phyloP scores from a whole-genome alignment of 1,140 invertebrate genomes.

The Platyura marginata region DNA sequence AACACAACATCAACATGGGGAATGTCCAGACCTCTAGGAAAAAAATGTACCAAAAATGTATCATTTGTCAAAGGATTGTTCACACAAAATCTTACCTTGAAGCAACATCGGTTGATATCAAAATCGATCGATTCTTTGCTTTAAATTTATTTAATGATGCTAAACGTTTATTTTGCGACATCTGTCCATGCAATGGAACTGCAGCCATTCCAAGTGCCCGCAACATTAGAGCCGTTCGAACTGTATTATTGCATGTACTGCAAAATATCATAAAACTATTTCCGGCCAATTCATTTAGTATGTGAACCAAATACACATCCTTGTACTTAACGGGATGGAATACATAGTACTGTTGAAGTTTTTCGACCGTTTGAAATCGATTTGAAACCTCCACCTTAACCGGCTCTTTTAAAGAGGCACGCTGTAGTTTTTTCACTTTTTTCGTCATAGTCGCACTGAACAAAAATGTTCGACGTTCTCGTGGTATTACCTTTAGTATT shows the following conservation, averaged over 20 bases:
- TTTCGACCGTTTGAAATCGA: constrained; percentile 96
- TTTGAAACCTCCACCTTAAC: constrained; percentile 91
- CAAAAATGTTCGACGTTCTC: constrained; percentile 70
- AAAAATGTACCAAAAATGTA: constrained; percentile 29
- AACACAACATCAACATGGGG: constrained; percentile 95
- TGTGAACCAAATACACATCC: constrained; percentile 92
- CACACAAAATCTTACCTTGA: constrained; percentile 47
- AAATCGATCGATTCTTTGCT: constrained; percentile 63
- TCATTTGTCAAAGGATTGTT: background rate
- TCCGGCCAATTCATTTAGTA: constrained; percentile 88
- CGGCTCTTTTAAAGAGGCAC: constrained; percentile 82
- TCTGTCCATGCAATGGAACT: constrained; percentile 93
- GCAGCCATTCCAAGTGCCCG: constrained; percentile 77
- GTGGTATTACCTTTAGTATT: constrained; percentile 80
- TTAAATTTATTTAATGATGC: constrained; percentile 88
- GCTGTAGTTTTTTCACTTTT: constrained; percentile 90
- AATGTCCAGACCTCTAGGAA: constrained; percentile 95
- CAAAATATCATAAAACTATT: constrained; percentile 98
- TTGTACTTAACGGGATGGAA: constrained; percentile 96
- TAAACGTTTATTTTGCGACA: constrained; percentile 85
- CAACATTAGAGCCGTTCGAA: constrained; percentile 72
- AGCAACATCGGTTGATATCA: constrained; percentile 96
- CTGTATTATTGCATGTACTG: constrained; percentile 80
- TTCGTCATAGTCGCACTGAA: constrained; percentile 99
- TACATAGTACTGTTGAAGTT: constrained; percentile 86